Evolutionary conservation across 1,140 invertebrate genomes (phyloP), one percentile per base, ranked within the genome.

Genomic region (Temnothorax nylanderi): DNA sequence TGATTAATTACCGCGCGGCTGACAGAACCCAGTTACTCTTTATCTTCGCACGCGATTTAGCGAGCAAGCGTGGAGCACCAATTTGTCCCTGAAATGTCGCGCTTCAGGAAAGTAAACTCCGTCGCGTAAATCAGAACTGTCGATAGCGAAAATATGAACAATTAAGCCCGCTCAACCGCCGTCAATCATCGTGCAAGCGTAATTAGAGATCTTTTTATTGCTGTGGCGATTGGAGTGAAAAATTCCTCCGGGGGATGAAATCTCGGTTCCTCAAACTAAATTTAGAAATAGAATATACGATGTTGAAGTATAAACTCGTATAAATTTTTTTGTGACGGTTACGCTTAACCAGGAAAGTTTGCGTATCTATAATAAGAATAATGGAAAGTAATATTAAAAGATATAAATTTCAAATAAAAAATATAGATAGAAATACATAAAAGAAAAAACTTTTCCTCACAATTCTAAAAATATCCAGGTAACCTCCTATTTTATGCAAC

Each of bases 1-100:
- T 87, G 87, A 88, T 88, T 87, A 88, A 88, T 88, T 76, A 72
- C 72, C 71, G 51, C 41, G 67, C 54, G 67, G 74, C 58, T 81
- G 85, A 67, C 51, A 80, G 37, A 72, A 34, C 47, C 81, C 64
- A 34, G 44, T 26, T 49, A 67, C 54, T 65, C 69, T 84, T 85
- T 85, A 72, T 84, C 78, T 82, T 82, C 58, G 41, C 41, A 21
- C 65, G 65, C 67, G 85, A 81, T 84, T 84, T 86, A 81, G 58
- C 26, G 21, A 74, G 47, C 32, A 26, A 44, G 34, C 82, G 82
- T 7, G 44, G 44, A 54, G 58, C 74, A 18, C 49, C 71, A 76
- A 85, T 85, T 85, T 78, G 75, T 85, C 74, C 60, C 60, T 51
- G 75, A 85, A 65, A 78, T 51, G 74, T 78, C 74, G 74, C 47